phyloP scores from a whole-genome alignment of 92 coral and sea anemone genomes.

The Parazoanthus swiftii region DNA sequence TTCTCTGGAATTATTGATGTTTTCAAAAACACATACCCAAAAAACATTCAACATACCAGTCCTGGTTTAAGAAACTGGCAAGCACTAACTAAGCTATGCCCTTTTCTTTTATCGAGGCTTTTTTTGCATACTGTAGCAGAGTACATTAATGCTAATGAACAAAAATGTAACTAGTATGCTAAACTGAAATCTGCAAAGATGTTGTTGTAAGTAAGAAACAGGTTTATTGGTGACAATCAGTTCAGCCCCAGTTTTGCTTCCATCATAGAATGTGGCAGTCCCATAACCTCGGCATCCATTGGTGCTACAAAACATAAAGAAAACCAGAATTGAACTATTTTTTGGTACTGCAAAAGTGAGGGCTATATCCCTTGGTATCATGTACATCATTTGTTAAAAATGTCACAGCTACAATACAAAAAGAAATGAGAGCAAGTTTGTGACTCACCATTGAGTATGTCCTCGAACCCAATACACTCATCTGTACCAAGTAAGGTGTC shows the following conservation, averaged over 20 bases:
- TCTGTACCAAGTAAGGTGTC: constrained; percentile 94
- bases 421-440: neutral
- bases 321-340: neutral
- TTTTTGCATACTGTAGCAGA: no score
- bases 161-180: no score
- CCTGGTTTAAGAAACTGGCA: no score
- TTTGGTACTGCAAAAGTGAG: neutral
- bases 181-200: neutral
- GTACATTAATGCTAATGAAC: no score
- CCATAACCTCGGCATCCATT: constrained; percentile 67
- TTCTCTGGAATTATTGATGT: no score
- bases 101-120: no score
- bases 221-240: neutral
- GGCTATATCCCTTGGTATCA: no score
- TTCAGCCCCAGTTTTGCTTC: constrained; percentile 76
- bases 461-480: constrained; percentile 91
- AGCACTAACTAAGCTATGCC: no score
- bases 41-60: no score
- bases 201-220: neutral
- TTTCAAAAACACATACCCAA: no score
- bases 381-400: no score
- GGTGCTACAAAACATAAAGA: constrained; percentile 64
- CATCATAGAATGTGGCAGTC: constrained; percentile 84
- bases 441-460: constrained; percentile 79
- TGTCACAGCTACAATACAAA: no score